These are phyloP conservation scores for Drosophila pegasa DNA, from an alignment of 2,888 invertebrate genomes.

Conservation along the genomic window DNA sequence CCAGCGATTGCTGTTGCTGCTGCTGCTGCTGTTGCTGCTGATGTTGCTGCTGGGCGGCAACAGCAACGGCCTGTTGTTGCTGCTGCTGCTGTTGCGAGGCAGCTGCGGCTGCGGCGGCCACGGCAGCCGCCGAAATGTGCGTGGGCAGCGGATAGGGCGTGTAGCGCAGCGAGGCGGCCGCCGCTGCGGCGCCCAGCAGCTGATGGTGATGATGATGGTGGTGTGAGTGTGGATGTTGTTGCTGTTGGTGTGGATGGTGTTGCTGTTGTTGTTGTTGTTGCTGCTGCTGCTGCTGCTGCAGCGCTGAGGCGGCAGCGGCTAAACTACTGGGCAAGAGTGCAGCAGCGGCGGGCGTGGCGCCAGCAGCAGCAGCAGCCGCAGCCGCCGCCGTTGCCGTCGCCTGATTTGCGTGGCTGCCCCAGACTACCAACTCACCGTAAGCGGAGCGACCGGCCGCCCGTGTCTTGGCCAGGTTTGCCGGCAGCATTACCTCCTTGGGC, in stretches of 20 bases:
- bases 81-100: conserved; percentile 85
- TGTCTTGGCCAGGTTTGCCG: conserved; percentile 97
- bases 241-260: conserved; percentile 47
- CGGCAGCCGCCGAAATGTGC: conserved; percentile 84
- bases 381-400: conserved; percentile 83
- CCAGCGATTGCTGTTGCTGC: conserved; percentile 78
- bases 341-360: conserved; percentile 64
- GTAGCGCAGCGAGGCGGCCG: conserved; percentile 84
- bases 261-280: conserved; percentile 69
- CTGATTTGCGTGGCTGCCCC: conserved; percentile 88
- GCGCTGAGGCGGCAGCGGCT: conserved; percentile 73
- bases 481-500: conserved; percentile 99
- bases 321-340: conserved; percentile 78
- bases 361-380: conserved; percentile 76
- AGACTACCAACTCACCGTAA: conserved; percentile 98
- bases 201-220: conserved; percentile 54
- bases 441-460: conserved; percentile 97
- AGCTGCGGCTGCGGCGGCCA: conserved; percentile 80
- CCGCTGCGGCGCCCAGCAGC: conserved; percentile 57
- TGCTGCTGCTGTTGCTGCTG: conserved; percentile 77
- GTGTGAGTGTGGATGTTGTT: conserved; percentile 23
- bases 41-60: conserved; percentile 78
- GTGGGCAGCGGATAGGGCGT: conserved; percentile 88
- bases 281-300: conserved; percentile 66
- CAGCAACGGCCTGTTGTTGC: conserved; percentile 68